These are phyloP conservation scores for Vulpes ferrilata DNA, from an alignment of 2,113 vertebrate genomes.

Conservation along the genomic window DNA sequence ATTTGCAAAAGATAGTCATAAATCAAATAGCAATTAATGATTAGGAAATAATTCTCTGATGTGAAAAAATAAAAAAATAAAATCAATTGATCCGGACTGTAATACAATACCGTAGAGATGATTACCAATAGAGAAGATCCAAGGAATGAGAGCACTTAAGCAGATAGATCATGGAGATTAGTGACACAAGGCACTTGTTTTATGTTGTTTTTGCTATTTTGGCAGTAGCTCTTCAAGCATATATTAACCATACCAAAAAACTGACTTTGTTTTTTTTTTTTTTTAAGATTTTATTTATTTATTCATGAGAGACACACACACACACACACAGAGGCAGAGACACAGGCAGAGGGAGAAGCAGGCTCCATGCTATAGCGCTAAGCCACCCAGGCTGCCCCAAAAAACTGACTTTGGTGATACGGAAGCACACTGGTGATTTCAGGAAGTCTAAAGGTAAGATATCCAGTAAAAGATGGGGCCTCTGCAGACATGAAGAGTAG, in stretches of 20 bases:
- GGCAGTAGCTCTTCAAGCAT: neutral
- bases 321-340: no score
- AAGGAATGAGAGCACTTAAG: accelerated
- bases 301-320: no score
- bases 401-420: no score
- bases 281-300: no score
- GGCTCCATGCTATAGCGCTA: no score
- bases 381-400: no score
- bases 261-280: no score
- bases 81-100: neutral
- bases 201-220: neutral
- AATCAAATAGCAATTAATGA: neutral
- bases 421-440: neutral
- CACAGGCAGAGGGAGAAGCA: no score
- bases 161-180: neutral
- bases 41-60: neutral
- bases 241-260: no score
- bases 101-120: neutral
- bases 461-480: accelerated
- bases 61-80: neutral
- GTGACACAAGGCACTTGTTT: neutral
- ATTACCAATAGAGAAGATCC: neutral
- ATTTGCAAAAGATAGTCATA: neutral
- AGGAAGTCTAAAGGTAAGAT: neutral
- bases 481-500: accelerated